These are phyloP conservation scores for Trachymyrmex septentrionalis DNA, from an alignment of 1,140 invertebrate genomes.

Conservation along the genomic window DNA sequence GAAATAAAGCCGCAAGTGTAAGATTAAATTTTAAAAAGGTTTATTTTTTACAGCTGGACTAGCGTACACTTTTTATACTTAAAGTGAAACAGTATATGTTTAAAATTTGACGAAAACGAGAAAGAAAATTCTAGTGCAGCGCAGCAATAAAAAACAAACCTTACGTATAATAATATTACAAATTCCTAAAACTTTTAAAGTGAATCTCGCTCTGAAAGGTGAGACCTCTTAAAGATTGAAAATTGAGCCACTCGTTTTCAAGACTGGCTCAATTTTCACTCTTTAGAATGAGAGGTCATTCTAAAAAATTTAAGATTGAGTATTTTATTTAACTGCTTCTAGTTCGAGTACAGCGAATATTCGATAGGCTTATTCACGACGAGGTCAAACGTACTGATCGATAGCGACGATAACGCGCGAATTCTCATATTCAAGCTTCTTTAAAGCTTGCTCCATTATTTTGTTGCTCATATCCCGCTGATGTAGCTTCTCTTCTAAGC, in stretches of 20 bases:
- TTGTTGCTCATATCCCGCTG: constrained; percentile 63
- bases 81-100: too few relatives aligned
- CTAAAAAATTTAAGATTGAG: constrained; percentile 37
- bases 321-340: not conserved
- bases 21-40: not conserved
- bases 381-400: constrained; percentile 47
- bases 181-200: too few relatives aligned
- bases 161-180: too few relatives aligned
- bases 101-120: too few relatives aligned
- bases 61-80: too few relatives aligned
- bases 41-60: too few relatives aligned
- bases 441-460: constrained; percentile 69
- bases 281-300: constrained; percentile 33
- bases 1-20: constrained; percentile 51
- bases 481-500: constrained; percentile 67
- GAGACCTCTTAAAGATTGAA: too few relatives aligned
- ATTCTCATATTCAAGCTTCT: constrained; percentile 68
- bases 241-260: too few relatives aligned
- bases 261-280: too few relatives aligned
- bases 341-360: not conserved
- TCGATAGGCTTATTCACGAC: not conserved
- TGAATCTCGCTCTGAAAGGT: too few relatives aligned
- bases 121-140: too few relatives aligned
- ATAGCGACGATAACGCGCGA: constrained; percentile 32
- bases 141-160: too few relatives aligned